These are phyloP conservation scores for Drosophila longiperda DNA, from an alignment of 2,888 invertebrate genomes.

Conservation along the genomic window DNA sequence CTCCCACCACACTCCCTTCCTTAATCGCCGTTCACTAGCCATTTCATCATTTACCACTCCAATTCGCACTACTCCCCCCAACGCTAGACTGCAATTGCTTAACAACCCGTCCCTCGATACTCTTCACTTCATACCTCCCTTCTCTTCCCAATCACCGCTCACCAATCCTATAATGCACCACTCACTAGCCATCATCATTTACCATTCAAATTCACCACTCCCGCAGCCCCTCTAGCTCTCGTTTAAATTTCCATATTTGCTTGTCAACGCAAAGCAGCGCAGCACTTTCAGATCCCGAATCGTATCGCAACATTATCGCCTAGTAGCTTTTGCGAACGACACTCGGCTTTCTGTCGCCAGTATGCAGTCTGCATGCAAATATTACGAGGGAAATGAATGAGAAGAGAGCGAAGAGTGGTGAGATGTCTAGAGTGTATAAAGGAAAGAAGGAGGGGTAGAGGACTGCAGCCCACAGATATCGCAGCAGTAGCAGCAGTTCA, in stretches of 20 bases:
- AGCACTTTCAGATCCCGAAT: slow-evolving; percentile 58
- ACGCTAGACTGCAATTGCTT: background rate
- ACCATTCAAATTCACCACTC: slow-evolving; percentile 23
- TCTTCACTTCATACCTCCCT: background rate
- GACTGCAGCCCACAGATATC: slow-evolving; percentile 67
- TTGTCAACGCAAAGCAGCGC: slow-evolving; percentile 60
- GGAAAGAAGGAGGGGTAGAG: background rate
- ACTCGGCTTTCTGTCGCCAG: slow-evolving; percentile 6
- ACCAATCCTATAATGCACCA: background rate
- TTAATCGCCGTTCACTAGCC: slow-evolving; percentile 10
- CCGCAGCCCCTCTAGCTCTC: slow-evolving; percentile 17
- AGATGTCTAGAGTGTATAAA: background rate
- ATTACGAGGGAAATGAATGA: slow-evolving; percentile 7
- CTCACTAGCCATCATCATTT: slow-evolving; percentile 27
- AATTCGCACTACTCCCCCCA: slow-evolving; percentile 17
- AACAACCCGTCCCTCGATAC: background rate
- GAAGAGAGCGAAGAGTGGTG: background rate
- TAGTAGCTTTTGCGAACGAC: slow-evolving; percentile 24
- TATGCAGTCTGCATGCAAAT: slow-evolving; percentile 82
- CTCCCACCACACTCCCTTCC: background rate
- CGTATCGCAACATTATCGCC: slow-evolving; percentile 60
- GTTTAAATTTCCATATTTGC: slow-evolving; percentile 73
- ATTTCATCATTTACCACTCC: slow-evolving; percentile 22
- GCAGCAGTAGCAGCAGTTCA: slow-evolving; percentile 77
- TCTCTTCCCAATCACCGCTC: background rate